Percentiles rank a stretch among this genome's conserved stretches.
Conservation (phyloP, 2,113 vertebrate species). For the Rissa tridactyla region DNA sequence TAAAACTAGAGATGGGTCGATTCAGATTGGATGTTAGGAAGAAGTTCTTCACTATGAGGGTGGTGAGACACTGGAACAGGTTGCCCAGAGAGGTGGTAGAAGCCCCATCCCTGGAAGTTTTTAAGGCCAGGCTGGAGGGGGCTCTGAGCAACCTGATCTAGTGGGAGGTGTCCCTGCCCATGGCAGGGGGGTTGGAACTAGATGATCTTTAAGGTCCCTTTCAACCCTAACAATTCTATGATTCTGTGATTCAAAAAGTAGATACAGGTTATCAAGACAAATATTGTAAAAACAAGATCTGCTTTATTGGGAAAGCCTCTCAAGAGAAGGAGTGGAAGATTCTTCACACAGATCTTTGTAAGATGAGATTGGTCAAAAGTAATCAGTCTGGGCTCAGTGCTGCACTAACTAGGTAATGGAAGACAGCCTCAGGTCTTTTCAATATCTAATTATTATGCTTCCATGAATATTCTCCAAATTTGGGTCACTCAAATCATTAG, state of each 20-base stretch:
- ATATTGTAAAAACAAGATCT: background rate
- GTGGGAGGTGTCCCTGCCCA: no score
- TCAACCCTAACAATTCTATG: no score
- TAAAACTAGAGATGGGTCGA: no score
- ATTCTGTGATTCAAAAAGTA: background rate
- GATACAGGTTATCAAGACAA: background rate
- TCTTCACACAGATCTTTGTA: background rate
- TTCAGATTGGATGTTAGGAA: no score
- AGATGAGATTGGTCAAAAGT: background rate
- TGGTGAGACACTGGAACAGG: no score
- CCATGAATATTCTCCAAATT: conserved; percentile 32
- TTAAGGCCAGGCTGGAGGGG: no score
- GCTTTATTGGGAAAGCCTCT: background rate
- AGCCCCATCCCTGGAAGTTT: no score
- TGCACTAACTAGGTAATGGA: background rate
- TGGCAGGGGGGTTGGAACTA: no score
- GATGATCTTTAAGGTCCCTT: no score
- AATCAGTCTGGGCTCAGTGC: background rate
- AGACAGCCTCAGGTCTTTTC: background rate
- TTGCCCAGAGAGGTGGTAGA: no score
- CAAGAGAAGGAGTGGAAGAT: background rate
- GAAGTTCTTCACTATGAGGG: no score
- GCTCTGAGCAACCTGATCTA: no score
- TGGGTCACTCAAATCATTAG: background rate
- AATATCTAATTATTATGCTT: background rate